Evolutionary conservation across 2,113 vertebrate genomes (phyloP).

Genomic region (Limnothrissa miodon): DNA sequence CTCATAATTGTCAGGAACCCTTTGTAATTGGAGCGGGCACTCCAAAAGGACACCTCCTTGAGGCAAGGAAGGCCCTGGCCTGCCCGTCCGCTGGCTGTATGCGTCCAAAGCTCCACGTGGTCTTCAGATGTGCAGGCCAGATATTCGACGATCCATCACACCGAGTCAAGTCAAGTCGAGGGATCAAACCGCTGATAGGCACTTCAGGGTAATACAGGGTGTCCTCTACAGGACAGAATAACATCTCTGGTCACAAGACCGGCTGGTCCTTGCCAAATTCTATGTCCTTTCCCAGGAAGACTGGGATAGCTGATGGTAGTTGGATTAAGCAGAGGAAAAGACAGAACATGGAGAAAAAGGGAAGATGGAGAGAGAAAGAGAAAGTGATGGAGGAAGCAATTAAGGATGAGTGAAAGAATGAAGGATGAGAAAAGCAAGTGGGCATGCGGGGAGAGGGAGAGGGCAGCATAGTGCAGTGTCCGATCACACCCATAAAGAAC

Average conservation of each 20-base stretch:
- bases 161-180: neutral
- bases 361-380: neutral
- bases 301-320: neutral
- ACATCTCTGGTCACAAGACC: neutral
- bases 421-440: neutral
- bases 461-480: neutral
- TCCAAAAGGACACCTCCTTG: neutral
- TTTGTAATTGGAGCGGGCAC: neutral
- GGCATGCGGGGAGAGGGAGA: neutral
- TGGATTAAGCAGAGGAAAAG: neutral
- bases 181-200: neutral
- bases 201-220: neutral
- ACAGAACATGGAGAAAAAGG: neutral
- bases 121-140: constrained; percentile 6
- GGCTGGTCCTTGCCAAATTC: neutral
- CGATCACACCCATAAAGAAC: neutral
- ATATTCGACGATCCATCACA: neutral
- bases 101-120: neutral
- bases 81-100: too few species aligned
- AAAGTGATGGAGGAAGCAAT: neutral
- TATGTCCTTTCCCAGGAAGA: neutral
- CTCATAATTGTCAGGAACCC: neutral
- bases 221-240: neutral
- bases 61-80: neutral
- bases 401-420: neutral